Evolutionary conservation across 2,888 invertebrate genomes (phyloP).

Genomic region (Drosophila pegasa): DNA sequence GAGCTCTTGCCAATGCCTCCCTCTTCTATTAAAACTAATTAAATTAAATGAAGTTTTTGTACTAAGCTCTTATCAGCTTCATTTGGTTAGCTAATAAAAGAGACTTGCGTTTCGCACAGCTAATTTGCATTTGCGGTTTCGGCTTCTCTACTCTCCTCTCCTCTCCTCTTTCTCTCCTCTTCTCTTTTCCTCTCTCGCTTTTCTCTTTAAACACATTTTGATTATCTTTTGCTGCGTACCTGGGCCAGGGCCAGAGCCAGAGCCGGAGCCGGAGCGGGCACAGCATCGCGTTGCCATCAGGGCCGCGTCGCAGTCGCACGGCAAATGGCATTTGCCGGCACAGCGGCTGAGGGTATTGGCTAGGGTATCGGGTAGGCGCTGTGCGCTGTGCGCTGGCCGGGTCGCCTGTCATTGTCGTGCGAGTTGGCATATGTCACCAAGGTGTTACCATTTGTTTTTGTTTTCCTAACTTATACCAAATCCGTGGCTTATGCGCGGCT

Average conservation of each 20-base stretch:
- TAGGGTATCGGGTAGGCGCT: constrained; percentile 7
- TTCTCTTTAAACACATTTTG: constrained; percentile 44
- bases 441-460: constrained; percentile 56
- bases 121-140: constrained; percentile 43
- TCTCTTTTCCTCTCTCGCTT: background rate
- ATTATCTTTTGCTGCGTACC: constrained; percentile 34
- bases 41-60: constrained; percentile 14
- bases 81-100: constrained; percentile 13
- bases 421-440: constrained; percentile 73
- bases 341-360: background rate
- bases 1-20: background rate
- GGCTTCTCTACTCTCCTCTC: background rate
- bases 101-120: constrained; percentile 4
- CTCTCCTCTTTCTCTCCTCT: background rate
- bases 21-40: constrained; percentile 5
- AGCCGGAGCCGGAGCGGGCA: too few species aligned
- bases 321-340: constrained; percentile 9
- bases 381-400: constrained; percentile 9
- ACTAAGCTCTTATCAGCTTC: constrained; percentile 17
- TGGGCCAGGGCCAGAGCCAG: background rate
- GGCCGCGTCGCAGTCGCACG: background rate
- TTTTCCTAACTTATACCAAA: constrained; percentile 18
- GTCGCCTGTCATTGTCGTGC: constrained; percentile 59
- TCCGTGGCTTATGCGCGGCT: constrained; percentile 13
- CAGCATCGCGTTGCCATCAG: constrained; percentile 14